Conservation (phyloP, 2,888 invertebrate genomes). For the Yponomeuta malinellus region DNA sequence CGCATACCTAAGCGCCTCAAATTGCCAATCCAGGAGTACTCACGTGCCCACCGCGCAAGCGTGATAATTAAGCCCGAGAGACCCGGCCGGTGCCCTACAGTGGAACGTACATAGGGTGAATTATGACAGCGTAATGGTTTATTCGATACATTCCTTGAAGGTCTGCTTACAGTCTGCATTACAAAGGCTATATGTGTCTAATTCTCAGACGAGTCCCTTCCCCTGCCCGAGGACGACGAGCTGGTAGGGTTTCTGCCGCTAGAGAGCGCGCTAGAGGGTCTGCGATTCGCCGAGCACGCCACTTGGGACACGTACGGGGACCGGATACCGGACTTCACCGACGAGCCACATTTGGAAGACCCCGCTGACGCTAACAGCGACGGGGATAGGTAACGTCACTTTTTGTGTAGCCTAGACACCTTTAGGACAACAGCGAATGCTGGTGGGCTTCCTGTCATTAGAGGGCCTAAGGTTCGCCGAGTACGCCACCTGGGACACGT, state of each 20-base stretch:
- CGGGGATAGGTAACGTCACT: not conserved
- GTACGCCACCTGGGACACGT: slow-evolving; percentile 54
- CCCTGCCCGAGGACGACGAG: slow-evolving; percentile 87
- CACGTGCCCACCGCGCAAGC: too few species aligned
- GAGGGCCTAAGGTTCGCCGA: slow-evolving; percentile 67
- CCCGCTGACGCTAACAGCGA: slow-evolving; percentile 13
- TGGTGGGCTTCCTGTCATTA: slow-evolving; percentile 39
- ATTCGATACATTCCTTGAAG: not conserved
- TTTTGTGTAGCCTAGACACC: not conserved
- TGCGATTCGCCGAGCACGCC: slow-evolving; percentile 62
- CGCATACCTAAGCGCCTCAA: too few species aligned
- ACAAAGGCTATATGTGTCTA: too few species aligned
- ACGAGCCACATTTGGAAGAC: slow-evolving; percentile 23
- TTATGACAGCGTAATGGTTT: too few species aligned
- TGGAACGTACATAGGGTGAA: too few species aligned
- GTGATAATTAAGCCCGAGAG: too few species aligned
- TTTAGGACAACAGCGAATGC: not conserved
- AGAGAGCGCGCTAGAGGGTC: slow-evolving; percentile 72
- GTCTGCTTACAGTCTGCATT: too few species aligned
- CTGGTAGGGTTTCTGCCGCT: slow-evolving; percentile 87
- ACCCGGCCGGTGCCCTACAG: too few species aligned
- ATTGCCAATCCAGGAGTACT: too few species aligned
- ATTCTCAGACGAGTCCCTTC: slow-evolving; percentile 48
- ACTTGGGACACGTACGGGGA: slow-evolving; percentile 55
- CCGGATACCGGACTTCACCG: slow-evolving; percentile 35